Evolutionary conservation across 2,797 vertebrate species (phyloP).

Genomic region (Myotis daubentonii): DNA sequence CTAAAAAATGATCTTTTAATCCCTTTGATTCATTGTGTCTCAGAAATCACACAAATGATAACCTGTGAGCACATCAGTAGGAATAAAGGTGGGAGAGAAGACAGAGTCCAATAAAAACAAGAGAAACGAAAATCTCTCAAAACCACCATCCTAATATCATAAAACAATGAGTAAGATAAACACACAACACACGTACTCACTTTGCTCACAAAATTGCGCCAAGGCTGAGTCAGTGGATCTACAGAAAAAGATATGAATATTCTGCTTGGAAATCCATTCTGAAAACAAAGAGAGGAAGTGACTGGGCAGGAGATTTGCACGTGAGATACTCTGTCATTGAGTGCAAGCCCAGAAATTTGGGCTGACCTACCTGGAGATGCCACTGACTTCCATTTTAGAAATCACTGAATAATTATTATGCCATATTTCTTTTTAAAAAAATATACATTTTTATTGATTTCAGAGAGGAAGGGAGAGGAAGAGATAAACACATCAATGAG

Average conservation of each 20-base stretch:
- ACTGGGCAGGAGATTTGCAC: conserved; percentile 78
- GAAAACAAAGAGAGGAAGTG: conserved; percentile 85
- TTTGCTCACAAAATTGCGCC: conserved; percentile 50
- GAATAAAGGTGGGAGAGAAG: conserved; percentile 17
- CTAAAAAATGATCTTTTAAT: conserved; percentile 6
- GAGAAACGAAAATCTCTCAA: conserved; percentile 30
- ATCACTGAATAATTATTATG: neutral
- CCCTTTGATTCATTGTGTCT: conserved; percentile 6
- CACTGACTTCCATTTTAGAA: neutral
- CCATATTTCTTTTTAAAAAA: neutral
- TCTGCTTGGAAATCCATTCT: conserved; percentile 65
- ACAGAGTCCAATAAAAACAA: conserved; percentile 51
- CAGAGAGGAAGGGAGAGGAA: neutral
- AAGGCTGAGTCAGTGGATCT: conserved; percentile 80
- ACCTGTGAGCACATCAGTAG: conserved; percentile 28
- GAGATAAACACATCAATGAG: too few species aligned
- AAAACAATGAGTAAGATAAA: conserved; percentile 18
- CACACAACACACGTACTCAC: neutral
- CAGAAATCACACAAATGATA: neutral
- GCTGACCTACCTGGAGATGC: neutral
- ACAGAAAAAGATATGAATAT: conserved; percentile 82
- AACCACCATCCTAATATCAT: neutral
- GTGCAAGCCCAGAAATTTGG: neutral
- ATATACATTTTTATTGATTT: too few species aligned
- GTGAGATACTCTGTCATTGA: conserved; percentile 14